Conservation (phyloP, 2,113 vertebrate species). For the Lichenostomus cassidix region DNA sequence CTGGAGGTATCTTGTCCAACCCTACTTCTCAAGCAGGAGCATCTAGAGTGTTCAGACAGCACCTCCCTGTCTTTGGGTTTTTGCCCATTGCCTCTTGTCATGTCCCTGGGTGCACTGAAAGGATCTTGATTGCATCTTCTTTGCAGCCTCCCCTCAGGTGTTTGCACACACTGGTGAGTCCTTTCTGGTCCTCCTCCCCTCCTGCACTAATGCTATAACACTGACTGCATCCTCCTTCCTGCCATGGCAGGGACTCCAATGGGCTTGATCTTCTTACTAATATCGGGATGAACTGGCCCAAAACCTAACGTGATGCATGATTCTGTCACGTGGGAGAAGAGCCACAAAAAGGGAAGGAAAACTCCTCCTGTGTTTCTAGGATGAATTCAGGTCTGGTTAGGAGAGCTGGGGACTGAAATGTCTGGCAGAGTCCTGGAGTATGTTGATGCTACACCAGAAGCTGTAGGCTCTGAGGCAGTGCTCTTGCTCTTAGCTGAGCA, state of each 20-base stretch:
- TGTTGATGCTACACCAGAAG: rapidly evolving
- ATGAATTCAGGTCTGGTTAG: background rate
- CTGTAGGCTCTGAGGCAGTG: background rate
- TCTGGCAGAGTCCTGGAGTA: background rate
- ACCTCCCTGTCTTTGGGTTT: background rate
- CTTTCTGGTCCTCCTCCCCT: background rate
- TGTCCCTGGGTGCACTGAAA: background rate
- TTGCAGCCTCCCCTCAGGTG: background rate
- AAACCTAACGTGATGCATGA: background rate
- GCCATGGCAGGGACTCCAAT: rapidly evolving
- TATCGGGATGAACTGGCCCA: background rate
- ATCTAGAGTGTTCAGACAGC: background rate
- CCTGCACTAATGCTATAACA: no score
- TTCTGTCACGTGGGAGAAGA: background rate
- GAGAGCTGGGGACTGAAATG: background rate
- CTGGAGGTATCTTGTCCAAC: background rate
- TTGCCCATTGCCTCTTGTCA: background rate
- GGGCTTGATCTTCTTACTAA: background rate
- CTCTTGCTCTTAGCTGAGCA: background rate
- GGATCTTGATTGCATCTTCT: background rate
- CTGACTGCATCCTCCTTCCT: background rate
- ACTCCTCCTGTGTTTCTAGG: background rate
- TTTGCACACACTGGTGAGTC: background rate
- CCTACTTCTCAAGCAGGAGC: background rate
- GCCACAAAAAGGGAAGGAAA: background rate